Evolutionary conservation across 2,797 vertebrate species (phyloP), one percentile per base, ranked within the genome.

Genomic region (Myiothlypis coronata): DNA sequence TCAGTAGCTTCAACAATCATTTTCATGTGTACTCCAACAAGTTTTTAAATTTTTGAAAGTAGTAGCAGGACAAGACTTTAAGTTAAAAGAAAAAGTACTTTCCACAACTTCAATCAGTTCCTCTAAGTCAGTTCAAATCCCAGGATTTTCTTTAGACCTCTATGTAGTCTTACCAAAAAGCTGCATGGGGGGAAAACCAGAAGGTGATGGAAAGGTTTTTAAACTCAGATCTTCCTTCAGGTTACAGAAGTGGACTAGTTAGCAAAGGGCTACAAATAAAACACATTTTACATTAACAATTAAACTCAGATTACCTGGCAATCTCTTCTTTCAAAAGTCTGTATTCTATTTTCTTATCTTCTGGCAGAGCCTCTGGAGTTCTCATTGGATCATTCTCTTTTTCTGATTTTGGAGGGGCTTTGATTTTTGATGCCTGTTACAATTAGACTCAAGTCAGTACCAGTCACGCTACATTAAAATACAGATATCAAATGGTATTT

Each of bases 331-430:
- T 98, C 63, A 99, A 96, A 49, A 98, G 98, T 15, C 98, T 98
- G 95, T 99, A 99, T 93, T 99, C 99, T 3, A 98, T 98, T 93
- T 98, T 99, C 94, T 98, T 98, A 69, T 98, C 98, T 85, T 99
- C 99, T 30, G 98, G 98, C 21, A 99, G 92, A 37, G 98, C 98
- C 47, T 99, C 99, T 21, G 98, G 98, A 18, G 98, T 99, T 95
- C 98, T 97, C 84, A 99, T 97, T 2, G 99, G 99, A 97, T 99
- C 98, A 96, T 99, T 99, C 98, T 99, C 99, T 97, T 99, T 99
- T 97, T 99, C 99, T 16, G 98, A 98, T 72, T 98, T 98, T 12
- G 98, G 98, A 28, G 98, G 98, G 8, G 96, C 97, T 97, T 99
- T 99, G 2, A 99, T 98, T 97, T 99, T 99, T 30, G 99, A 98